Evolutionary conservation across 1,140 invertebrate genomes (phyloP).

Genomic region (Meloidogyne exigua): DNA sequence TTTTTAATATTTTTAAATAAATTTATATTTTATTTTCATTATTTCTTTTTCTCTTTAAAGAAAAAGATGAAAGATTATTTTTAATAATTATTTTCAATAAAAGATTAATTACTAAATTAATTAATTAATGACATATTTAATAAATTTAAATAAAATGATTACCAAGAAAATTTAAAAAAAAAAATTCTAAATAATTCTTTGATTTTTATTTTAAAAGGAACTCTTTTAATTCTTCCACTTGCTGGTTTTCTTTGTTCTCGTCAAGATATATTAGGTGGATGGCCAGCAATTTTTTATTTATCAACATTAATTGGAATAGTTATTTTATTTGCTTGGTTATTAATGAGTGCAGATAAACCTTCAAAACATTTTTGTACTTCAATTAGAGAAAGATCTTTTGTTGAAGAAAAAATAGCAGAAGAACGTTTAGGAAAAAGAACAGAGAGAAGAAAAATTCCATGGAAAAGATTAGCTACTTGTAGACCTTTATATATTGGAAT

Average conservation of each 20-base stretch:
- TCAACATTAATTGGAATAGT: conserved; percentile 53
- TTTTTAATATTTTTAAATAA: not conserved
- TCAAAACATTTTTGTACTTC: conserved; percentile 61
- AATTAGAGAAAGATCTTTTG: conserved; percentile 31
- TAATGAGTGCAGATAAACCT: conserved; percentile 59
- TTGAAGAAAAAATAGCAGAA: conserved; percentile 57
- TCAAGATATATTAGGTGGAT: conserved; percentile 46
- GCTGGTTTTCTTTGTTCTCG: conserved; percentile 52
- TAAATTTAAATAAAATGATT: not conserved
- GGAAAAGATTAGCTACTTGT: conserved; percentile 48
- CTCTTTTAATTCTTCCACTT: conserved; percentile 56
- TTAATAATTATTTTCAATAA: not conserved
- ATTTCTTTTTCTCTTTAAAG: not conserved
- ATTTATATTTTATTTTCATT: not conserved
- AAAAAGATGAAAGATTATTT: not conserved
- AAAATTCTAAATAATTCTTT: too few relatives aligned
- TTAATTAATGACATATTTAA: too few relatives aligned
- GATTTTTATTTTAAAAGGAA: conserved; percentile 46
- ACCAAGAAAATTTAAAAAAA: too few relatives aligned
- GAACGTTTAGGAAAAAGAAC: conserved; percentile 59
- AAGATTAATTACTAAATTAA: too few relatives aligned
- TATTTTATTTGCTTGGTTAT: conserved; percentile 55
- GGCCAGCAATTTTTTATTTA: conserved; percentile 61
- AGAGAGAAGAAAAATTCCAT: conserved; percentile 48
- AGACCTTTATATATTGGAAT: conserved; percentile 56